Conservation (phyloP, 2,113 vertebrate genomes). For the Phyllopteryx taeniolatus region DNA sequence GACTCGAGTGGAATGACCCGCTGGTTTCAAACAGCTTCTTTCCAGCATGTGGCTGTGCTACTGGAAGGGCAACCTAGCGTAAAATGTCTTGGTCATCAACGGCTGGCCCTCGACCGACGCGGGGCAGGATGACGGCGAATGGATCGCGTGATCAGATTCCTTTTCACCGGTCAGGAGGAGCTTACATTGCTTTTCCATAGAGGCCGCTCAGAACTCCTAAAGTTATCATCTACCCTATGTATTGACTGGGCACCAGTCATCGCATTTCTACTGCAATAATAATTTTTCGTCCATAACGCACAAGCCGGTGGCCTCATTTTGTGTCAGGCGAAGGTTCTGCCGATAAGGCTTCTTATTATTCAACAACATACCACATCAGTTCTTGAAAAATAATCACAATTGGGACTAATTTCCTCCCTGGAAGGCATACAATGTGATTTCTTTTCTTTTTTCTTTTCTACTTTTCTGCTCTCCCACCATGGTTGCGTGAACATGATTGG, state of each 20-base stretch:
- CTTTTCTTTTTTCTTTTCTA: slow-evolving; percentile 13
- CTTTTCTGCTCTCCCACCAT: slow-evolving; percentile 15
- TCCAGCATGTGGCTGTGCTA: not conserved
- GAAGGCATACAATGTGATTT: slow-evolving; percentile 46
- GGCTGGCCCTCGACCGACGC: not conserved
- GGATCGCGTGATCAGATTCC: not conserved
- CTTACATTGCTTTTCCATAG: not conserved
- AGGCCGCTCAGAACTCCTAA: not conserved
- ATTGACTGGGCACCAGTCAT: slow-evolving; percentile 20
- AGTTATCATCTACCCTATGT: not conserved
- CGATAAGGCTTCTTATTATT: slow-evolving; percentile 26
- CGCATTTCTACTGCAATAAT: slow-evolving; percentile 18
- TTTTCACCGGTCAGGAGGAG: not conserved
- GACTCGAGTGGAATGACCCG: not conserved
- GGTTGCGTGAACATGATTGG: slow-evolving; percentile 42
- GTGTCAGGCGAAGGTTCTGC: slow-evolving; percentile 21
- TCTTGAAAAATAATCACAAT: slow-evolving; percentile 35
- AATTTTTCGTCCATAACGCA: slow-evolving; percentile 2
- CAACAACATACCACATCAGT: slow-evolving; percentile 29
- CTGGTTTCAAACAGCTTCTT: not conserved
- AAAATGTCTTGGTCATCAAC: not conserved
- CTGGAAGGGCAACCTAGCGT: not conserved
- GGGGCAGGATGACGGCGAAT: not conserved
- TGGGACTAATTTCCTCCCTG: slow-evolving; percentile 27
- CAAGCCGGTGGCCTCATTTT: slow-evolving; percentile 21